Evolutionary conservation across 2,797 vertebrate genomes (phyloP), one percentile per base, ranked within the genome.

Genomic region (Molossus molossus): DNA sequence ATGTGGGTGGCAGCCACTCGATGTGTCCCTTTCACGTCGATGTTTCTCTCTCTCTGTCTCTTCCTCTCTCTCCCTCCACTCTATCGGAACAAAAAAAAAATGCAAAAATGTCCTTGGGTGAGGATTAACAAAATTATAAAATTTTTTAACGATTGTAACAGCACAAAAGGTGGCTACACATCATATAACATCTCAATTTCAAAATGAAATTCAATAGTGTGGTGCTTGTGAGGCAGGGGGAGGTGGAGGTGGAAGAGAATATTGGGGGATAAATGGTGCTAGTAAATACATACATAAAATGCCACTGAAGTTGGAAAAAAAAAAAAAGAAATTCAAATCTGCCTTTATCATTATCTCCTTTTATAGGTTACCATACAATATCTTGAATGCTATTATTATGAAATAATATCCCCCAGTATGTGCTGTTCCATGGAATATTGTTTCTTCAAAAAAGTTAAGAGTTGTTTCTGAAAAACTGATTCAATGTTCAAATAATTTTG

Each of bases 121-220:
- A 45, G 40, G 40, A 45, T 45, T 45, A 45, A 45, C 40, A 45
- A 45, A 45, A 45, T 45, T 5, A 45, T 5, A 45, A 45, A 45
- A 45, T 45, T 45, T 45, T 45, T 45, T 45, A 45, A 45, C 4
- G 40, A 45, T 45, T 45, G 4, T 45, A 87, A 25, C 1, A 37
- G 37, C 57, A 72, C 40, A 84, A 96, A 83, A 64, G 57, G 14
- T 65, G 37, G 65, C 27, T 45, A 90, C 14, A 25, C 37, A 67
- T 29, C 67, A 72, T 14, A 60, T 45, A 80, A 91, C 53, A 37
- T 50, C 45, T 96, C 80, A 84, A 69, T 73, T 94, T 94, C 72
- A 85, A 79, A 93, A 53, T 57, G 2, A 87, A 84, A 91, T 80
- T 93, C 45, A 62, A 53, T 17, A 69, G n/a, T 37, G n/a, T 37